phyloP scores from a whole-genome alignment of 2,113 vertebrate genomes.

The Aphelocoma coerulescens region DNA sequence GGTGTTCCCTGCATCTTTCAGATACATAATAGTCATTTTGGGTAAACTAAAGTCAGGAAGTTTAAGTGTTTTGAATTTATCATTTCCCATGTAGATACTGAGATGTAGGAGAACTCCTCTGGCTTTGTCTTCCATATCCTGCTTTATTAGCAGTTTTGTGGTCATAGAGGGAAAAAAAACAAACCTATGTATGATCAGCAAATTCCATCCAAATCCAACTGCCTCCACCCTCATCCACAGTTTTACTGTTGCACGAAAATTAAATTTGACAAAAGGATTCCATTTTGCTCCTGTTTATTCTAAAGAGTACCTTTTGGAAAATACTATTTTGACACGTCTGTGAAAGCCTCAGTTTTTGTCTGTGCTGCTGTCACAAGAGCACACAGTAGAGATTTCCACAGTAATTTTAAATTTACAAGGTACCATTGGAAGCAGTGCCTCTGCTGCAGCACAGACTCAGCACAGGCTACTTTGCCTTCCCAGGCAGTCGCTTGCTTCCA shows the following conservation, averaged over 20 bases:
- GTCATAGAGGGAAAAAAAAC: not conserved
- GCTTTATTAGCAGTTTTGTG: not conserved
- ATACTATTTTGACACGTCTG: not conserved
- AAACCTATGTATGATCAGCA: not conserved
- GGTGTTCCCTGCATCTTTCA: not conserved
- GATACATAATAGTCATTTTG: not conserved
- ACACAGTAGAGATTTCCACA: not conserved
- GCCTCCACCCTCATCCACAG: not conserved
- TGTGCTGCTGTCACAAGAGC: not conserved
- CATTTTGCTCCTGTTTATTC: not conserved
- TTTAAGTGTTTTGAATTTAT: not conserved
- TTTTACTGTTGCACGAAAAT: not conserved
- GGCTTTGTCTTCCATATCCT: not conserved
- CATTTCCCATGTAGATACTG: not conserved
- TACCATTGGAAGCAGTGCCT: not conserved
- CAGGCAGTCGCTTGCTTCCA: not conserved
- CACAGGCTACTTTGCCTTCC: not conserved
- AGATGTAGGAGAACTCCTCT: not conserved
- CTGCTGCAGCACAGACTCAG: not conserved
- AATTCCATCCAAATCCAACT: not conserved
- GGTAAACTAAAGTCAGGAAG: not conserved
- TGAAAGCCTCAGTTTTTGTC: not conserved
- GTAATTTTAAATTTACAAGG: not conserved
- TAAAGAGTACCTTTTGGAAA: not conserved
- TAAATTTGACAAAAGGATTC: not conserved